These are phyloP conservation scores for Pedicia rivosa DNA, from an alignment of 2,888 invertebrate species.

Conservation along the genomic window DNA sequence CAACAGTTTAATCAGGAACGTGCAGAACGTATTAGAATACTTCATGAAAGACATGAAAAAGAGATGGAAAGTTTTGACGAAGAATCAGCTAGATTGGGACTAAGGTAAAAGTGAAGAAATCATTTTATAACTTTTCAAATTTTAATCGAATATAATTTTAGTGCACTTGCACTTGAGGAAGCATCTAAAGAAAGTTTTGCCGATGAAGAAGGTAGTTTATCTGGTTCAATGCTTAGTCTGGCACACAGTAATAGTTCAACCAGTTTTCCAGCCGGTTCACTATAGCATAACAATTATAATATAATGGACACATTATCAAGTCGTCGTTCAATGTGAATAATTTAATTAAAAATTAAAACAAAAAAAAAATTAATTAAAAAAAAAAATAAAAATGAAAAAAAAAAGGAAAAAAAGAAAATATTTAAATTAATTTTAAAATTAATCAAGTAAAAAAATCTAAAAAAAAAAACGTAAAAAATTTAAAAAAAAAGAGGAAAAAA, in stretches of 20 bases:
- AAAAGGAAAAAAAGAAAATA: too few relatives aligned
- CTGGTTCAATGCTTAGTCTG: slow-evolving; percentile 88
- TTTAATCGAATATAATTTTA: slow-evolving; percentile 31
- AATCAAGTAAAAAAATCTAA: too few relatives aligned
- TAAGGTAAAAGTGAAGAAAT: slow-evolving; percentile 54
- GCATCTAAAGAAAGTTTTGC: slow-evolving; percentile 78
- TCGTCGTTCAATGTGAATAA: too few relatives aligned
- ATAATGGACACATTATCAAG: slow-evolving; percentile 4
- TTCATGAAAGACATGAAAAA: slow-evolving; percentile 79
- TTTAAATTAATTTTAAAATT: too few relatives aligned
- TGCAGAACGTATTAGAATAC: slow-evolving; percentile 71
- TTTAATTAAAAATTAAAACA: too few relatives aligned
- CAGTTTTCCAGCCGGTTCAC: slow-evolving; percentile 72
- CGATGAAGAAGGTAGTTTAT: slow-evolving; percentile 81
- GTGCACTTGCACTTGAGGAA: slow-evolving; percentile 82
- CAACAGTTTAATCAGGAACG: slow-evolving; percentile 84
- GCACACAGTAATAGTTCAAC: slow-evolving; percentile 91
- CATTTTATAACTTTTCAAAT: background rate
- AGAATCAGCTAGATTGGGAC: slow-evolving; percentile 85
- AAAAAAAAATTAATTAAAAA: too few relatives aligned
- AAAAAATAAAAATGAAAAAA: too few relatives aligned
- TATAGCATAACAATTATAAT: slow-evolving; percentile 31
- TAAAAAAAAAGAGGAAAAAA: too few relatives aligned
- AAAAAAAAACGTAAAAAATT: too few relatives aligned
- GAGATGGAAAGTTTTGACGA: slow-evolving; percentile 89